A percentile compares a stretch with the other conserved stretches of the same genome.
phyloP scores from a whole-genome alignment of 2,888 invertebrate species.

The Lithophane socia region DNA sequence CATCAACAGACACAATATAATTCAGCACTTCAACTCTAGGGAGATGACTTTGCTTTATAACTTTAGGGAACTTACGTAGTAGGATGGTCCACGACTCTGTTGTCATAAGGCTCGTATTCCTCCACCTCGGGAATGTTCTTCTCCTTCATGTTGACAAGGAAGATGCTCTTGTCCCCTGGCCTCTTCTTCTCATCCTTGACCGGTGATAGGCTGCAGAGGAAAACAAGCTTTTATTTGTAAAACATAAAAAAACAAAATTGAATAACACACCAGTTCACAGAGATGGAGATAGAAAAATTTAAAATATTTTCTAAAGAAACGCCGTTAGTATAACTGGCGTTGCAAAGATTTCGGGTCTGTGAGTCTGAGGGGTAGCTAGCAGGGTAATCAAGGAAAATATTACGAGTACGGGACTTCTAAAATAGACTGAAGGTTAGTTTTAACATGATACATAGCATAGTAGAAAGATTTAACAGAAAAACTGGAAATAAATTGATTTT shows the following conservation, averaged over 20 bases:
- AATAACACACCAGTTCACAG: too few relatives aligned
- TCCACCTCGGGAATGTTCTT: slow-evolving; percentile 88
- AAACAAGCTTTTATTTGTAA: neutral
- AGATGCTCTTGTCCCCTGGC: slow-evolving; percentile 83
- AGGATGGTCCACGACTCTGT: slow-evolving; percentile 92
- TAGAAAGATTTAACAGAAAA: neutral
- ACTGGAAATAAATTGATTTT: neutral
- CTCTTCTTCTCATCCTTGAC: slow-evolving; percentile 84
- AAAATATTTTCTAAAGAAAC: neutral
- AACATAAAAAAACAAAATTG: too few relatives aligned
- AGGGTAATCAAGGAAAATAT: neutral
- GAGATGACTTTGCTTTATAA: too few relatives aligned
- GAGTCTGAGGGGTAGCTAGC: neutral
- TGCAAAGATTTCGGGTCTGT: neutral
- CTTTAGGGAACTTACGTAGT: slow-evolving; percentile 91
- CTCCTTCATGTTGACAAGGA: slow-evolving; percentile 87
- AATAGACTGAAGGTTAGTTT: neutral
- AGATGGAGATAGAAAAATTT: neutral
- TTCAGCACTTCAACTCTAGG: too few relatives aligned
- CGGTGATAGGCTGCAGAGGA: slow-evolving; percentile 81
- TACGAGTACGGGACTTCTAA: neutral
- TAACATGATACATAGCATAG: neutral
- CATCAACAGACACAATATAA: neutral
- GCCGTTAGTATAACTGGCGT: neutral
- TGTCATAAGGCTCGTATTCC: slow-evolving; percentile 93